phyloP scores from a whole-genome alignment of 2,797 vertebrate genomes.

The Myoxocephalus aenaeus region DNA sequence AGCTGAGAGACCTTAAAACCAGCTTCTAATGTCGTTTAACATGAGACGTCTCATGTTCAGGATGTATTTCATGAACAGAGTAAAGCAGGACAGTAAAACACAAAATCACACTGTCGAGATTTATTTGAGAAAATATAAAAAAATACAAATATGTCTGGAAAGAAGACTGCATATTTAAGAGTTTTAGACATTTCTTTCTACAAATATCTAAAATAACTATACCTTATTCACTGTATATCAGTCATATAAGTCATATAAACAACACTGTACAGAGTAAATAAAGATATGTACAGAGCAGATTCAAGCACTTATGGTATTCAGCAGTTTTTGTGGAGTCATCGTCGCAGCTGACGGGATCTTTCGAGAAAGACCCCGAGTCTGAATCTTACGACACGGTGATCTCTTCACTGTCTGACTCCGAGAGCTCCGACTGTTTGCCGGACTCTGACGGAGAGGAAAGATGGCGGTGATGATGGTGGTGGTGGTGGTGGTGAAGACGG shows the following conservation, averaged over 20 bases:
- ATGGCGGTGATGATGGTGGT: conserved; percentile 36
- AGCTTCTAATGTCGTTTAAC: background rate
- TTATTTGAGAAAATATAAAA: conserved; percentile 86
- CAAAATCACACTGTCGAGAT: conserved; percentile 32
- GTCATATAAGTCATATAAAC: conserved; percentile 81
- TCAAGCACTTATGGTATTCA: conserved; percentile 26
- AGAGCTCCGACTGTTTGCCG: conserved; percentile 91
- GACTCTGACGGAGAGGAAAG: conserved; percentile 84
- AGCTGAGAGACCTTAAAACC: background rate
- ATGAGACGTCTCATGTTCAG: background rate
- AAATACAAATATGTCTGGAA: conserved; percentile 77
- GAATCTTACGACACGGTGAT: conserved; percentile 84
- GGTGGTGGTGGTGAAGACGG: conserved; percentile 72
- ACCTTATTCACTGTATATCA: conserved; percentile 25
- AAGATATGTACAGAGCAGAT: conserved; percentile 71
- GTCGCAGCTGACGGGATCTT: background rate
- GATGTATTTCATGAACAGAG: no score
- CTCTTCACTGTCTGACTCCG: conserved; percentile 91
- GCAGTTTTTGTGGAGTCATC: background rate
- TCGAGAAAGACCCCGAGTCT: background rate
- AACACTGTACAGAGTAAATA: conserved; percentile 89
- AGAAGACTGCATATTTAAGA: conserved; percentile 82
- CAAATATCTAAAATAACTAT: conserved; percentile 66
- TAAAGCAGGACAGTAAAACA: background rate
- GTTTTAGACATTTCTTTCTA: conserved; percentile 83